Evolutionary conservation across 2,888 invertebrate species (phyloP).

Genomic region (Schizotus pectinicornis): DNA sequence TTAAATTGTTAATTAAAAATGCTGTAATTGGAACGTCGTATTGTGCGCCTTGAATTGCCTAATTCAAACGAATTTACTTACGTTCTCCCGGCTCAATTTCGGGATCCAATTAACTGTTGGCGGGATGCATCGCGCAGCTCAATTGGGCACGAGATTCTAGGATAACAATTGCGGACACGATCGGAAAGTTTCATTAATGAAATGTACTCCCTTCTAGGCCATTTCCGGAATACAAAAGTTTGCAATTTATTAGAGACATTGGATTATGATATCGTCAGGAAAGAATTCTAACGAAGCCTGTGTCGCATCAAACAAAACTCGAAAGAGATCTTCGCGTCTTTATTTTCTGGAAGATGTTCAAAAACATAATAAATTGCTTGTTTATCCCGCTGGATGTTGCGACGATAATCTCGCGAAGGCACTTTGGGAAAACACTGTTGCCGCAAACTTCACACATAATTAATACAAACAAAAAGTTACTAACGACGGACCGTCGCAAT

Average conservation of each 20-base stretch:
- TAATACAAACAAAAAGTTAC: neutral
- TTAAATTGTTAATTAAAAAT: too few relatives aligned
- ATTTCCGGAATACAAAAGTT: constrained; percentile 48
- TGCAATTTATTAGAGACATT: constrained; percentile 43
- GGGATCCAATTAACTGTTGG: constrained; percentile 47
- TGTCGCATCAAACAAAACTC: neutral
- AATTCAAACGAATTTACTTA: too few relatives aligned
- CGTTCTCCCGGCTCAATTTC: too few relatives aligned
- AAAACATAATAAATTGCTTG: neutral
- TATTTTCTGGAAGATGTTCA: constrained; percentile 2
- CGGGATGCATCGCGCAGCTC: constrained; percentile 43
- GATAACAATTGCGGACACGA: constrained; percentile 48
- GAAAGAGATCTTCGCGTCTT: neutral
- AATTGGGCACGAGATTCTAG: constrained; percentile 43
- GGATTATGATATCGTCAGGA: constrained; percentile 36
- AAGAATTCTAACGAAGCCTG: constrained; percentile 21
- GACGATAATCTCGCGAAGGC: neutral
- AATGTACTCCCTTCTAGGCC: constrained; percentile 47
- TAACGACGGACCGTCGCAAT: too few relatives aligned
- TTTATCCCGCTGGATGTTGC: neutral
- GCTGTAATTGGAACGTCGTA: too few relatives aligned
- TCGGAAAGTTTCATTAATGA: constrained; percentile 52
- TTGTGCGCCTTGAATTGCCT: too few relatives aligned
- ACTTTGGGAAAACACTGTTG: constrained; percentile 2
- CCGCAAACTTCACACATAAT: neutral